Evolutionary conservation across 2,888 invertebrate genomes (phyloP).

Genomic region (Apoderus coryli): DNA sequence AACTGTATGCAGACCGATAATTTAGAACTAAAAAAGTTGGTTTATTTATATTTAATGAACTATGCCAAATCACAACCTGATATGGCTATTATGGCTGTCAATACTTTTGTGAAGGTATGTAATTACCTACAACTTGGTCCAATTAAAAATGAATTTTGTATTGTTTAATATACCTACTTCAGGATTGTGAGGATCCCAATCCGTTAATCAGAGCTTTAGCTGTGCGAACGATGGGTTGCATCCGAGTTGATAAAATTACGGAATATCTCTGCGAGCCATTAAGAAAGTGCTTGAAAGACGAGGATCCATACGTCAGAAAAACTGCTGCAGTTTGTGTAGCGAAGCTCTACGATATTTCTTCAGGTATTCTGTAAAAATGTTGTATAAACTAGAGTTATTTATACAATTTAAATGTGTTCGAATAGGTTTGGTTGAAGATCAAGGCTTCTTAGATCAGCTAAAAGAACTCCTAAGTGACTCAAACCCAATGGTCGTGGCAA

Average conservation of each 20-base stretch:
- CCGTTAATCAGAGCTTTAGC: constrained; percentile 96
- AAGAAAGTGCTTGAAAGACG: constrained; percentile 86
- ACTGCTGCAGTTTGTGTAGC: constrained; percentile 99
- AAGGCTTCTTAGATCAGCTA: constrained; percentile 93
- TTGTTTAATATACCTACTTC: constrained; percentile 12
- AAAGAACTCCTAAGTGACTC: constrained; percentile 96
- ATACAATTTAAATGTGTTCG: too few species aligned
- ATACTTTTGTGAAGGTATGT: constrained; percentile 95
- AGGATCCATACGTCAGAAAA: constrained; percentile 95
- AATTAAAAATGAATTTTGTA: too few species aligned
- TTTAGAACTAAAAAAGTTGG: constrained; percentile 93
- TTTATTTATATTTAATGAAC: constrained; percentile 98
- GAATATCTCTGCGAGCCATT: constrained; percentile 98
- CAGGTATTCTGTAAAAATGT: too few species aligned
- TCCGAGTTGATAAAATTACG: constrained; percentile 98
- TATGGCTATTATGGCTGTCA: constrained; percentile 99
- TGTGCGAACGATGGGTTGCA: constrained; percentile 99
- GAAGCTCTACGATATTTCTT: constrained; percentile 91
- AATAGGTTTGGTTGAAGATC: constrained; percentile 48
- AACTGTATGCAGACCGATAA: constrained; percentile 99
- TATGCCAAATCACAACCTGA: constrained; percentile 99
- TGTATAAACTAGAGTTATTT: too few species aligned
- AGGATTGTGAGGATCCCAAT: constrained; percentile 99
- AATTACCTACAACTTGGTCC: too few species aligned
- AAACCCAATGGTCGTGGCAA: constrained; percentile 99